Conservation (phyloP, 2,113 vertebrate genomes). For the Diadophis punctatus region DNA sequence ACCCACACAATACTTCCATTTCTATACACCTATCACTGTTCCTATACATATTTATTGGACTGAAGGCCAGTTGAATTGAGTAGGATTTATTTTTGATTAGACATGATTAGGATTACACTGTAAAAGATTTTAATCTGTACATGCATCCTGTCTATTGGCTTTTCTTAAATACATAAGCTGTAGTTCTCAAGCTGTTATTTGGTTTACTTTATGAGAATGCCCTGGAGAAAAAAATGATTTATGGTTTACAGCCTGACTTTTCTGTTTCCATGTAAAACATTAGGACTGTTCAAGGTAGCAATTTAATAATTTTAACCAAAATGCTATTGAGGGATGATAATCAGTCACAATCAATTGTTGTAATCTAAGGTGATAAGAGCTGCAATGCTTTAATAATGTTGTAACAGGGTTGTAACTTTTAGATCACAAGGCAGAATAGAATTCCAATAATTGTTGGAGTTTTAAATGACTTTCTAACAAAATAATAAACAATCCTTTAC, state of each 20-base stretch:
- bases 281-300: background rate
- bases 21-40: background rate
- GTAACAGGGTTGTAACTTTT: background rate
- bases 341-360: background rate
- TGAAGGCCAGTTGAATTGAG: background rate
- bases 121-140: background rate
- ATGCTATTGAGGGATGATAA: background rate
- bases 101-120: background rate
- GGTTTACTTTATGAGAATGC: background rate
- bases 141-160: background rate
- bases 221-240: background rate
- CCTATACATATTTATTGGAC: background rate
- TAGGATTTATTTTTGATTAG: background rate
- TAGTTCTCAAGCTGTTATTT: background rate
- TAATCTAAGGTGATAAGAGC: background rate
- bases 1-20: background rate
- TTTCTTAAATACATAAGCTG: background rate
- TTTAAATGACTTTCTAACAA: background rate
- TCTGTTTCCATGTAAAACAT: background rate
- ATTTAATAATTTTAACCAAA: background rate
- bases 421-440: background rate
- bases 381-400: background rate
- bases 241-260: background rate
- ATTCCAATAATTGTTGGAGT: background rate
- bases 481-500: constrained; percentile 14